Evolutionary conservation across 2,113 vertebrate species (phyloP).

Genomic region (Aspidoscelis tigris): DNA sequence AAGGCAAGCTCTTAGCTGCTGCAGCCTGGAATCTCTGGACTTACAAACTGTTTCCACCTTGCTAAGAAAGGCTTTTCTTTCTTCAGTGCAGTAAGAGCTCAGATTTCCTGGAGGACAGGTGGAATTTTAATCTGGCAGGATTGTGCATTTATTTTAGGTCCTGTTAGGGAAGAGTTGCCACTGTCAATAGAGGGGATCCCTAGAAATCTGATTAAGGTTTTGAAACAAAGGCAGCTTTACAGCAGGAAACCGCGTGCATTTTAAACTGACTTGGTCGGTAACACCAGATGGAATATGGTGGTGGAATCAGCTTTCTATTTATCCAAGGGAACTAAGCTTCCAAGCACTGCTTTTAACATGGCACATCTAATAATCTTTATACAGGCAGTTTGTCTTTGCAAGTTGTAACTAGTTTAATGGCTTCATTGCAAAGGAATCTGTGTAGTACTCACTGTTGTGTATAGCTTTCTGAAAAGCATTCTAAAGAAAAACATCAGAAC

Average conservation of each 20-base stretch:
- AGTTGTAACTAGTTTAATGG: neutral
- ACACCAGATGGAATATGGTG: slow-evolving; percentile 54
- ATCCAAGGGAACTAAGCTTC: slow-evolving; percentile 36
- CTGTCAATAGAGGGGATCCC: slow-evolving; percentile 23
- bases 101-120: slow-evolving; percentile 25
- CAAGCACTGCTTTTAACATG: rapidly evolving
- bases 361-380: neutral
- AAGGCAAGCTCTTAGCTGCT: neutral
- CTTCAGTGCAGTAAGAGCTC: neutral
- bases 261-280: slow-evolving; percentile 43
- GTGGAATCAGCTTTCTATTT: slow-evolving; percentile 39
- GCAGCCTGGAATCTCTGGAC: neutral
- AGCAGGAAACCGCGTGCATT: slow-evolving; percentile 42
- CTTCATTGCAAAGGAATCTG: slow-evolving; percentile 17
- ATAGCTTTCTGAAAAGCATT: neutral
- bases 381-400: neutral
- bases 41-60: neutral
- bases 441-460: neutral
- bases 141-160: slow-evolving; percentile 21
- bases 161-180: slow-evolving; percentile 29
- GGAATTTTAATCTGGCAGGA: slow-evolving; percentile 8
- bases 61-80: neutral
- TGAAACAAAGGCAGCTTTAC: slow-evolving; percentile 49
- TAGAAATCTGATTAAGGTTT: slow-evolving; percentile 64
- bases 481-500: neutral